Conservation (phyloP, 30 jellyfish, hydroid and myxozoan species). For the Rhopilema esculentum region DNA sequence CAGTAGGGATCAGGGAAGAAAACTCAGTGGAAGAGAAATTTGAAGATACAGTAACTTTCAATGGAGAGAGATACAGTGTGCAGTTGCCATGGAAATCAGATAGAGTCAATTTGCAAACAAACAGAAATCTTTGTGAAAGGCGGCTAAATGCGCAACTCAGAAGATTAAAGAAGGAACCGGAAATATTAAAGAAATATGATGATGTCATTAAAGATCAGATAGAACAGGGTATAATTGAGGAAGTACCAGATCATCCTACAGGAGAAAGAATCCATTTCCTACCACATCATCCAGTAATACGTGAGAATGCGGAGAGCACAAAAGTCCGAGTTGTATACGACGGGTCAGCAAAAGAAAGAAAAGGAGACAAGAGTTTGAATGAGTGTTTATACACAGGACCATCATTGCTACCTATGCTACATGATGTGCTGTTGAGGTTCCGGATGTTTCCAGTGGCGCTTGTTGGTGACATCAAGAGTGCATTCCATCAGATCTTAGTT, state of each 20-base stretch:
- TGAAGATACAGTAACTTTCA: not conserved
- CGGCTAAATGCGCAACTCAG: slow-evolving; percentile 1
- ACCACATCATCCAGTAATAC: slow-evolving; percentile 56
- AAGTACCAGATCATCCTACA: slow-evolving; percentile 32
- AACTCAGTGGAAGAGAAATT: not conserved
- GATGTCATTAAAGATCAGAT: not conserved
- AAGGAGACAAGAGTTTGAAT: slow-evolving; percentile 20
- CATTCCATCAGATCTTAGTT: slow-evolving; percentile 52
- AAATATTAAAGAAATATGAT: not conserved
- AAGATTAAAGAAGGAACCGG: not conserved
- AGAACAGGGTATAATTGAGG: slow-evolving; percentile 34
- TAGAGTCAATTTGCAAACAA: not conserved
- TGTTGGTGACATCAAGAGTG: slow-evolving; percentile 24
- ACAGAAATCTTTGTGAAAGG: not conserved
- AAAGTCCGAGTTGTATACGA: slow-evolving; percentile 54
- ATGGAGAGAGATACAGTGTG: not conserved
- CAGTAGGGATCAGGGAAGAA: slow-evolving; percentile 28
- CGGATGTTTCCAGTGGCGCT: slow-evolving; percentile 27
- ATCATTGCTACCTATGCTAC: slow-evolving; percentile 22
- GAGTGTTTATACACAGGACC: slow-evolving; percentile 23
- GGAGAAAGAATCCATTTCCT: slow-evolving; percentile 33
- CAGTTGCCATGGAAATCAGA: not conserved
- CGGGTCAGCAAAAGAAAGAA: slow-evolving; percentile 59
- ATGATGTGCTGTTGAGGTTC: slow-evolving; percentile 41
- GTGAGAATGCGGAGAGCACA: not conserved